Evolutionary conservation across 2,797 vertebrate genomes (phyloP).

Genomic region (Ptychadena robeensis): DNA sequence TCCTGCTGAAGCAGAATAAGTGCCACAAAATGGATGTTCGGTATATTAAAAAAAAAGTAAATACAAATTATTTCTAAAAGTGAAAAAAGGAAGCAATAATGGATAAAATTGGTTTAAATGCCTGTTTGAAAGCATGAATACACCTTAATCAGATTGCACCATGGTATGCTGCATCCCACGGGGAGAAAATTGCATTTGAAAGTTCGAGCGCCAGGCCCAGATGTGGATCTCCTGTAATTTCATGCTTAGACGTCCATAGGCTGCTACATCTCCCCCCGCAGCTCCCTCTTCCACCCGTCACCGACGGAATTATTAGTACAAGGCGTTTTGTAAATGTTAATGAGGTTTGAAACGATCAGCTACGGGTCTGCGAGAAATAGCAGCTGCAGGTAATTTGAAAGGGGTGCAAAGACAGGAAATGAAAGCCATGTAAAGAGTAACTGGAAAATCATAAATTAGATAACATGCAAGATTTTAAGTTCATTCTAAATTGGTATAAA

Average conservation of each 20-base stretch:
- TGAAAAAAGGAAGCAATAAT: constrained; percentile 47
- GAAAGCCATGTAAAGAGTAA: constrained; percentile 40
- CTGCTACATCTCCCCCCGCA: constrained; percentile 47
- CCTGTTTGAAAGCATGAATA: constrained; percentile 56
- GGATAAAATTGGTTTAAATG: constrained; percentile 54
- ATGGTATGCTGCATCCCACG: constrained; percentile 35
- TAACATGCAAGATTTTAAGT: constrained; percentile 40
- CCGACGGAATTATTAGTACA: constrained; percentile 56
- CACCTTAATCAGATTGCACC: constrained; percentile 56
- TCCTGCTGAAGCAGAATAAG: constrained; percentile 14
- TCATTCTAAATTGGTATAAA: constrained; percentile 11
- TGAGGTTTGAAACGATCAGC: constrained; percentile 60
- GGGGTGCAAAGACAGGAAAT: constrained; percentile 52
- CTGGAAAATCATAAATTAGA: constrained; percentile 54
- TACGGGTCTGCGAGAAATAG: constrained; percentile 36
- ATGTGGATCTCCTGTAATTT: constrained; percentile 59
- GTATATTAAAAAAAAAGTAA: constrained; percentile 28
- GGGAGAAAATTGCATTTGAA: constrained; percentile 60
- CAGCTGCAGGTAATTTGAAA: constrained; percentile 59
- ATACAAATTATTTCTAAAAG: constrained; percentile 38
- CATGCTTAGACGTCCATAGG: constrained; percentile 51
- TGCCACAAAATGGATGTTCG: constrained; percentile 21
- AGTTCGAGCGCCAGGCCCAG: constrained; percentile 49
- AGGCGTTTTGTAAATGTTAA: constrained; percentile 57
- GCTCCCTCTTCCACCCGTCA: constrained; percentile 40